A percentile compares a stretch with the other conserved stretches of the same genome.
Evolutionary conservation across 2,888 invertebrate genomes (phyloP).

Genomic region (Troides helena): DNA sequence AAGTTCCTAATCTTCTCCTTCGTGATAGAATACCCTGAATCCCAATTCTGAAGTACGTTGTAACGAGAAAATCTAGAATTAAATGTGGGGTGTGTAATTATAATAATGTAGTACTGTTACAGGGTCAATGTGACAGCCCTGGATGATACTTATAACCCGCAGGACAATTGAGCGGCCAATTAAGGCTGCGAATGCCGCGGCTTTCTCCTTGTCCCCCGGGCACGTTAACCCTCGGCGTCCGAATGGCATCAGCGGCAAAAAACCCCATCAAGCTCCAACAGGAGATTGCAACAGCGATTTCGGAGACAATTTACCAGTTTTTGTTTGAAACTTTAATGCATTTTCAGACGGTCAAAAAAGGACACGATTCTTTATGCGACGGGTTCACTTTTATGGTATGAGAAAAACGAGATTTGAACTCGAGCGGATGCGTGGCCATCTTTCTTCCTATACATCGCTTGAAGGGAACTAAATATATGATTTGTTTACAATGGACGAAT

Average conservation of each 20-base stretch:
- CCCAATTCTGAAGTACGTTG: too few species aligned
- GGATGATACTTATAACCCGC: constrained; percentile 7
- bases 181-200: constrained; percentile 46
- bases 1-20: too few species aligned
- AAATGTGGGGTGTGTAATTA: not conserved
- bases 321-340: constrained; percentile 55
- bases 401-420: constrained; percentile 21
- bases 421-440: constrained; percentile 9
- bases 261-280: constrained; percentile 50
- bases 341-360: constrained; percentile 36
- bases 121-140: constrained; percentile 15
- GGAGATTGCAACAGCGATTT: constrained; percentile 63
- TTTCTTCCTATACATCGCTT: constrained; percentile 1
- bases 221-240: constrained; percentile 36
- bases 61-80: not conserved
- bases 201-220: constrained; percentile 29
- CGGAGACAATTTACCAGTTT: constrained; percentile 63
- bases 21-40: too few species aligned
- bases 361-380: constrained; percentile 30
- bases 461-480: not conserved
- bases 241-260: constrained; percentile 45
- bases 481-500: too few species aligned
- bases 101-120: not conserved
- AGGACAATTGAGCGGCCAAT: constrained; percentile 39
- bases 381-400: constrained; percentile 26